Percentiles rank a stretch among this genome's conserved stretches.
Conservation (phyloP, 2,888 invertebrate genomes). For the Halictus quadricinctus region DNA sequence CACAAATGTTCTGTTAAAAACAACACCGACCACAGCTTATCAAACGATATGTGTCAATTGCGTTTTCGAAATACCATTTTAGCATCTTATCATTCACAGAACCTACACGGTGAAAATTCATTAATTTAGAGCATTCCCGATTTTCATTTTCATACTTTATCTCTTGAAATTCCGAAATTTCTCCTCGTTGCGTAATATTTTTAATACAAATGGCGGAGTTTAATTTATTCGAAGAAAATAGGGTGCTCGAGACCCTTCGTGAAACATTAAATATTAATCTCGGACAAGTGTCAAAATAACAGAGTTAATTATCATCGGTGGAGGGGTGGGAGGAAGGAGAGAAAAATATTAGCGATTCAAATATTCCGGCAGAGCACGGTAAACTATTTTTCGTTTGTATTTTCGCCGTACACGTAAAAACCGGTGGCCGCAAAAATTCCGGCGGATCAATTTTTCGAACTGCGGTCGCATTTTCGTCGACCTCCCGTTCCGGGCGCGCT, state of each 20-base stretch:
- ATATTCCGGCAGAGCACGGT: not conserved
- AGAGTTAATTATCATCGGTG: not conserved
- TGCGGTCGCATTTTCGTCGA: conserved; percentile 25
- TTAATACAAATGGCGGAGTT: not conserved
- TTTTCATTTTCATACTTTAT: not conserved
- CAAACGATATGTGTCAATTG: no score
- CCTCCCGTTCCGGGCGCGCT: not conserved
- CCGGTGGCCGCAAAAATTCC: not conserved
- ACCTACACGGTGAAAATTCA: not conserved
- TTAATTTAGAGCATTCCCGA: not conserved
- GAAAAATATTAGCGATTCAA: not conserved
- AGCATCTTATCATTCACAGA: no score
- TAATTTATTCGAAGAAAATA: not conserved
- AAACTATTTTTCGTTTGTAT: not conserved
- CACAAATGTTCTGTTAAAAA: not conserved
- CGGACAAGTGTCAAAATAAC: not conserved
- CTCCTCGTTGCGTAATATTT: not conserved
- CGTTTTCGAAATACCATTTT: no score
- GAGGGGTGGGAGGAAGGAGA: not conserved
- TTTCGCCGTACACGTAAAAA: not conserved
- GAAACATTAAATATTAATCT: not conserved
- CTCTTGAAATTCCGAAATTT: not conserved
- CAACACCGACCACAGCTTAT: no score
- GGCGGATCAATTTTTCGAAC: conserved; percentile 1
- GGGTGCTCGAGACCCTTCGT: not conserved